Evolutionary conservation across 1,140 invertebrate genomes (phyloP).

Genomic region (Saccostrea glomerata): DNA sequence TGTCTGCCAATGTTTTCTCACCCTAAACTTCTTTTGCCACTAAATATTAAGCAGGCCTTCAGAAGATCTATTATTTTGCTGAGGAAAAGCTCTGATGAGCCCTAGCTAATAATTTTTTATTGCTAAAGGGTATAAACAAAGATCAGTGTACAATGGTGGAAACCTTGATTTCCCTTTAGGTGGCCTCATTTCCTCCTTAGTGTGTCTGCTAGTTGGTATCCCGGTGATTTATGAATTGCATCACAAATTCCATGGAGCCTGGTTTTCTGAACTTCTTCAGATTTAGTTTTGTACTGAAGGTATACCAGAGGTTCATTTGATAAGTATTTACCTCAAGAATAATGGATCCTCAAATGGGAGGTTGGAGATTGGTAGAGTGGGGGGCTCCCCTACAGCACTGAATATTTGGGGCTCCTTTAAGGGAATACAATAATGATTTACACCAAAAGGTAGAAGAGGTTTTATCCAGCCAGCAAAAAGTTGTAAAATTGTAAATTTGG

Average conservation of each 20-base stretch:
- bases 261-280: slow-evolving; percentile 31
- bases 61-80: background rate
- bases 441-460: background rate
- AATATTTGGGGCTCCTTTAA: background rate
- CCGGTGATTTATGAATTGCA: slow-evolving; percentile 31
- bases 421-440: background rate
- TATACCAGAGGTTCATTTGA: background rate
- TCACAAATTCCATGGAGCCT: slow-evolving; percentile 25
- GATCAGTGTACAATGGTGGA: background rate
- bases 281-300: background rate
- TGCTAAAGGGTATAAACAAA: background rate
- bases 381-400: slow-evolving; percentile 22
- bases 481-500: too few relatives aligned
- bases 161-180: background rate
- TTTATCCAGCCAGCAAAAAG: background rate
- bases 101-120: background rate
- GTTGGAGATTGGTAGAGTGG: slow-evolving; percentile 20
- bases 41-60: background rate
- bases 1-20: background rate
- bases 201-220: slow-evolving; percentile 2
- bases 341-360: slow-evolving; percentile 24
- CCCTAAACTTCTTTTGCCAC: background rate
- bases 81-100: background rate
- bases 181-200: slow-evolving; percentile 1
- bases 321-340: slow-evolving; percentile 19